Evolutionary conservation across 2,888 invertebrate species (phyloP).

Genomic region (Ormia ochracea): DNA sequence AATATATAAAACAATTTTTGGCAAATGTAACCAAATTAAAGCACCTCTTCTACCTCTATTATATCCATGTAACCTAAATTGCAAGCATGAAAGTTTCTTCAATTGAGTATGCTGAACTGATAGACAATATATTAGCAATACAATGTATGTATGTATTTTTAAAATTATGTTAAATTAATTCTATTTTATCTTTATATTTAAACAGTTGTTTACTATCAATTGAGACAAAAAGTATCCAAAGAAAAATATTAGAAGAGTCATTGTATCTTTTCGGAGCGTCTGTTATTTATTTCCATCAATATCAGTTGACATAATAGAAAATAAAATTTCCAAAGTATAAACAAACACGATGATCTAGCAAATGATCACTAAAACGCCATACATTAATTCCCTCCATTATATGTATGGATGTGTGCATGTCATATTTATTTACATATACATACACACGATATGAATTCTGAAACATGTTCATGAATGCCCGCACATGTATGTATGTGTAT

Average conservation of each 20-base stretch:
- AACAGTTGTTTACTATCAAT: constrained; percentile 42
- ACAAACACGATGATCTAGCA: constrained; percentile 52
- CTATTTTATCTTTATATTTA: constrained; percentile 31
- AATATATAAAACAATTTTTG: too few species aligned
- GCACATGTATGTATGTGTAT: background rate
- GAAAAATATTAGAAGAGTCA: constrained; percentile 54
- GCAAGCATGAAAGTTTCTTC: too few species aligned
- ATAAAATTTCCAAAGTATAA: constrained; percentile 43
- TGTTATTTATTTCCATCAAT: constrained; percentile 44
- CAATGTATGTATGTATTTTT: constrained; percentile 22
- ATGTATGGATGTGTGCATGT: too few species aligned
- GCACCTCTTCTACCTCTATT: too few species aligned
- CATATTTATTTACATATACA: background rate
- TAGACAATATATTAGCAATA: background rate
- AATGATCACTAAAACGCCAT: constrained; percentile 33
- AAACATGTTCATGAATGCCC: too few species aligned
- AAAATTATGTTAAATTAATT: constrained; percentile 1
- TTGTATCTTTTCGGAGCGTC: constrained; percentile 51
- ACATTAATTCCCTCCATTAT: constrained; percentile 9
- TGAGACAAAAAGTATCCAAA: constrained; percentile 34
- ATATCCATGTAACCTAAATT: too few species aligned
- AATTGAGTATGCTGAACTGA: background rate
- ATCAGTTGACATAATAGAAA: constrained; percentile 42
- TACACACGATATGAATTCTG: too few species aligned
- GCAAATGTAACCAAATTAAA: too few species aligned